Conservation (phyloP, 2,113 vertebrate genomes). For the Globicephala melas region DNA sequence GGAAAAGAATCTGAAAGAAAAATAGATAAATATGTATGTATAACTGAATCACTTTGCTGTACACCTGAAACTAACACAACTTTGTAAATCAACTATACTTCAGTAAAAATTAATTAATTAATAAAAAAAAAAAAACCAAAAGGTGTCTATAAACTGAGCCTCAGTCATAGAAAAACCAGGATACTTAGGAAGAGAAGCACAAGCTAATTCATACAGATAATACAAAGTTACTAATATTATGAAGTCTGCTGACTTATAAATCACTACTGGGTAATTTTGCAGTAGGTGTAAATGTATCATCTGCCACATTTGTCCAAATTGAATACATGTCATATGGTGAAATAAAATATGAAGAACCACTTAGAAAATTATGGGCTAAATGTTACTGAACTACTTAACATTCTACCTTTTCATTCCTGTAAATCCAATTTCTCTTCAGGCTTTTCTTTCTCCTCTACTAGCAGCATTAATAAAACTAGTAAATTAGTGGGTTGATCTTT, state of each 20-base stretch:
- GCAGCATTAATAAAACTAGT: neutral
- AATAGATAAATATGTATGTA: neutral
- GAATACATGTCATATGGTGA: conserved; percentile 12
- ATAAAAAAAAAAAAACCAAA: neutral
- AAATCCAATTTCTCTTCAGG: neutral
- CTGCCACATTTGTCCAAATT: conserved; percentile 49
- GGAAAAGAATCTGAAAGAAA: neutral
- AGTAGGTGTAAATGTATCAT: conserved; percentile 47
- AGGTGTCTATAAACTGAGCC: neutral
- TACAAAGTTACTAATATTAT: conserved; percentile 53
- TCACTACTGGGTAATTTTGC: conserved; percentile 42
- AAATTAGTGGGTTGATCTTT: neutral
- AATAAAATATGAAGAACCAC: conserved; percentile 51
- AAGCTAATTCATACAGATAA: conserved; percentile 46
- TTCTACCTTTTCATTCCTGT: conserved; percentile 36
- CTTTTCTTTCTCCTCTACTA: neutral
- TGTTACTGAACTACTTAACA: conserved; percentile 29
- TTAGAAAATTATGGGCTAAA: conserved; percentile 55
- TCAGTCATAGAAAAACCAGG: neutral
- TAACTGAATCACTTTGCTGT: neutral
- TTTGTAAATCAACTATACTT: neutral
- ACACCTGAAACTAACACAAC: neutral
- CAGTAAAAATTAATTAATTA: neutral
- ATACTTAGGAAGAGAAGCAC: neutral
- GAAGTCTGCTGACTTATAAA: conserved; percentile 46